A percentile compares a stretch with the other conserved stretches of the same genome.
Evolutionary conservation across 2,113 vertebrate genomes (phyloP).

Genomic region (Alethe castanea): DNA sequence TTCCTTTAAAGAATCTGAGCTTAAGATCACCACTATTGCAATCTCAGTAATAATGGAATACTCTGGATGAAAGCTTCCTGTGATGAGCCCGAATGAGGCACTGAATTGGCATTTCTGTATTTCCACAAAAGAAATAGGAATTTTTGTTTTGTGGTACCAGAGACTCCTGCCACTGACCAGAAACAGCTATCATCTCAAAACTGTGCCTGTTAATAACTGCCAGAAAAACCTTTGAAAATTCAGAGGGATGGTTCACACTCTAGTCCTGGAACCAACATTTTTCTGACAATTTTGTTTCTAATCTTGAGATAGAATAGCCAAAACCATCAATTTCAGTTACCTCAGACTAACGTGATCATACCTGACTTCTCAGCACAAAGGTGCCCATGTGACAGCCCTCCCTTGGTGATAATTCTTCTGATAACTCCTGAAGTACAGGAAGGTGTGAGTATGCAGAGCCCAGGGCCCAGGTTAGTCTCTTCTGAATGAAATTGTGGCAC

Average conservation of each 20-base stretch:
- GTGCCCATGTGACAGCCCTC: fast-evolving
- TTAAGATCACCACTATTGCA: neutral
- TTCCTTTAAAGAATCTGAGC: neutral
- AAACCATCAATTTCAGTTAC: neutral
- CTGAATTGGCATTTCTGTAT: neutral
- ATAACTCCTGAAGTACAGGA: fast-evolving
- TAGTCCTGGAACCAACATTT: neutral
- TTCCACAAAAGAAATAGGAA: neutral
- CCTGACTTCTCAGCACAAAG: neutral
- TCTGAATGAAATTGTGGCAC: neutral
- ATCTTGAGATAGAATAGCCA: neutral
- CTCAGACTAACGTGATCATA: fast-evolving
- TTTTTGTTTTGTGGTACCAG: neutral
- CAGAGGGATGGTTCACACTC: neutral
- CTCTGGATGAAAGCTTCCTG: neutral
- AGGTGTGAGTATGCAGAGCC: neutral
- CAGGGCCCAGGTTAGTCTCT: neutral
- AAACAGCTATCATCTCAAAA: neutral
- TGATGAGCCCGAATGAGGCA: neutral
- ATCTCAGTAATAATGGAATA: neutral
- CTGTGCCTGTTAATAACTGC: neutral
- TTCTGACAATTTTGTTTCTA: neutral
- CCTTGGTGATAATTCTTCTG: neutral
- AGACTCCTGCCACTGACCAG: neutral
- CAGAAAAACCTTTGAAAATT: neutral